Evolutionary conservation across 2,797 vertebrate species (phyloP).

Genomic region (Channallabes apus): DNA sequence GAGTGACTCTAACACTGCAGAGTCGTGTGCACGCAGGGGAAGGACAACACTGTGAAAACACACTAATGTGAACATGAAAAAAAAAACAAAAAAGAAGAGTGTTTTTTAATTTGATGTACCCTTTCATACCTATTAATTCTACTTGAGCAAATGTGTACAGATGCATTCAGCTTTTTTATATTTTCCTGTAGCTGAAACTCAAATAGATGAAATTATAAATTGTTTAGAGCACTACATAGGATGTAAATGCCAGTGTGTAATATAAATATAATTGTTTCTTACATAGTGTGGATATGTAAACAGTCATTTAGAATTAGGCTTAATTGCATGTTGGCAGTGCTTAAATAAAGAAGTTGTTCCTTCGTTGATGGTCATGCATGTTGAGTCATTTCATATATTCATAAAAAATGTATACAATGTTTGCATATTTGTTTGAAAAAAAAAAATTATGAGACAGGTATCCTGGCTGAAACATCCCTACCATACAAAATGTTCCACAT

Average conservation of each 20-base stretch:
- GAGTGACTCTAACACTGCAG: neutral
- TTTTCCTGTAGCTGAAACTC: neutral
- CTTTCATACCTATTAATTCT: neutral
- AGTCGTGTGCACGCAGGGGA: neutral
- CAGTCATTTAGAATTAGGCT: neutral
- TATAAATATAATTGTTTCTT: neutral
- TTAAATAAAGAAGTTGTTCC: neutral
- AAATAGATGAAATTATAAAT: neutral
- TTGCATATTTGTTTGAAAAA: neutral
- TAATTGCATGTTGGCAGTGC: neutral
- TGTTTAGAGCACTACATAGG: neutral
- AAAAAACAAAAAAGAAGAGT: no score
- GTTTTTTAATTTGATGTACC: neutral
- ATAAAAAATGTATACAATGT: neutral
- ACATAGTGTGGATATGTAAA: neutral
- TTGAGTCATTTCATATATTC: neutral
- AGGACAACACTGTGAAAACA: neutral
- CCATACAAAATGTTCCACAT: neutral
- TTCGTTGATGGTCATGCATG: neutral
- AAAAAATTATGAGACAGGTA: neutral
- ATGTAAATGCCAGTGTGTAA: no score
- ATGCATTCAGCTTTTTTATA: neutral
- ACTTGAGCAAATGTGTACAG: neutral
- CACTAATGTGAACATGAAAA: neutral
- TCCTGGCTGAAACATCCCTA: neutral